Percentiles rank a stretch among this genome's conserved stretches.
Conservation (phyloP, 1,140 invertebrate species). For the Drosophila sturtevanti region DNA sequence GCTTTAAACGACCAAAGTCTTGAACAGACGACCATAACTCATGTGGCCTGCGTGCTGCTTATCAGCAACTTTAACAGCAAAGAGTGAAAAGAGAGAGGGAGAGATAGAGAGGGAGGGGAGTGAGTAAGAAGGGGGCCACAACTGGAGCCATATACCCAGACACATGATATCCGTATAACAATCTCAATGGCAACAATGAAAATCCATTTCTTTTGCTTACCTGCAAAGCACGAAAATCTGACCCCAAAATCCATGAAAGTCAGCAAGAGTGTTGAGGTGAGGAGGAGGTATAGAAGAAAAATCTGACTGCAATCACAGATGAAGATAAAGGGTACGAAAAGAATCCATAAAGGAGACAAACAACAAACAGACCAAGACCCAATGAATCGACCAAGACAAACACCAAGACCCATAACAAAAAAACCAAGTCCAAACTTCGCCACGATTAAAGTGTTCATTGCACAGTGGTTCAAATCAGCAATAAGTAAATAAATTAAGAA, state of each 20-base stretch:
- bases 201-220: slow-evolving; percentile 52
- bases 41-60: slow-evolving; percentile 49
- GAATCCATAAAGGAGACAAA: slow-evolving; percentile 81
- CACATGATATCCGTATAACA: slow-evolving; percentile 57
- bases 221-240: slow-evolving; percentile 68
- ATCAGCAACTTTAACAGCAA: slow-evolving; percentile 36
- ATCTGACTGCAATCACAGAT: slow-evolving; percentile 71
- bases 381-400: slow-evolving; percentile 9
- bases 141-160: slow-evolving; percentile 16
- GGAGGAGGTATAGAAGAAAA: slow-evolving; percentile 40
- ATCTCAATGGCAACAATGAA: slow-evolving; percentile 37
- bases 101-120: not conserved
- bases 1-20: slow-evolving; percentile 31
- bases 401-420: slow-evolving; percentile 13
- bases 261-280: not conserved
- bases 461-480: slow-evolving; percentile 22
- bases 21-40: slow-evolving; percentile 42
- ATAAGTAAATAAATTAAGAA: no score
- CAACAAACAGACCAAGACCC: slow-evolving; percentile 62
- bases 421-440: slow-evolving; percentile 33
- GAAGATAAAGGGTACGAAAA: slow-evolving; percentile 75
- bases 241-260: slow-evolving; percentile 47
- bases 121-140: no score
- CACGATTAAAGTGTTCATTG: slow-evolving; percentile 10
- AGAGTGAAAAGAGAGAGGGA: slow-evolving; percentile 5